A percentile compares a stretch with the other conserved stretches of the same genome.
Conservation (phyloP, 53 echinoderm and acorn worm species). For the Zoroaster sp. region DNA sequence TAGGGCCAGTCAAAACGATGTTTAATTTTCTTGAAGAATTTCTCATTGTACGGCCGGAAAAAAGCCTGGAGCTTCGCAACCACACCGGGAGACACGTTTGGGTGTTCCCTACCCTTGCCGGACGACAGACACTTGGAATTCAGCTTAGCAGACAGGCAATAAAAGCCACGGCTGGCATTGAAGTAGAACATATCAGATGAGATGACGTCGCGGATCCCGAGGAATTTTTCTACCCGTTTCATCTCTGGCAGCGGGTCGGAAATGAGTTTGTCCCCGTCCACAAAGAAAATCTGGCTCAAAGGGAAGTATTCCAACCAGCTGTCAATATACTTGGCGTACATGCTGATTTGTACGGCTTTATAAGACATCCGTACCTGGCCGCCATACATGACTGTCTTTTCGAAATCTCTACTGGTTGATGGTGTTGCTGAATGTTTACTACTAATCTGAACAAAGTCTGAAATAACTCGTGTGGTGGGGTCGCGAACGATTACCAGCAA, state of each 20-base stretch:
- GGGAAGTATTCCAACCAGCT: slow-evolving; percentile 77
- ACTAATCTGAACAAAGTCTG: slow-evolving; percentile 82
- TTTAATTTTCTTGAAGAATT: slow-evolving; percentile 72
- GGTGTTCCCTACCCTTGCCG: slow-evolving; percentile 84
- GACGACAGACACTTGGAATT: slow-evolving; percentile 76
- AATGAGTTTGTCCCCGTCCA: slow-evolving; percentile 87
- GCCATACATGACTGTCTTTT: slow-evolving; percentile 50
- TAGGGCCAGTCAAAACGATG: slow-evolving; percentile 76
- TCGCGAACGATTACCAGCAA: slow-evolving; percentile 87
- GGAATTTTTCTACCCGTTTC: slow-evolving; percentile 82
- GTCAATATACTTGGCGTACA: slow-evolving; percentile 72
- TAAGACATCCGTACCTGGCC: slow-evolving; percentile 68
- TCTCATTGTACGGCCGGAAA: slow-evolving; percentile 76
- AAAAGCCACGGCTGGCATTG: slow-evolving; percentile 83
- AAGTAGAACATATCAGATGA: slow-evolving; percentile 67
- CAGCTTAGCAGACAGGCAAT: slow-evolving; percentile 72
- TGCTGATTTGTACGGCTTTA: slow-evolving; percentile 81
- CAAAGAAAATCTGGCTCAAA: slow-evolving; percentile 73
- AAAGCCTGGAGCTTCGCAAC: slow-evolving; percentile 71
- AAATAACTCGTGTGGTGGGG: slow-evolving; percentile 79
- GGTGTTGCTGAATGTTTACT: no score
- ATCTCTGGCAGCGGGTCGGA: slow-evolving; percentile 81
- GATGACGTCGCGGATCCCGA: slow-evolving; percentile 71
- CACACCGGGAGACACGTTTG: slow-evolving; percentile 67
- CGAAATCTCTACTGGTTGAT: slow-evolving; percentile 48